These are phyloP conservation scores for Carettochelys insculpta DNA, from an alignment of 2,113 vertebrate species.

Conservation along the genomic window DNA sequence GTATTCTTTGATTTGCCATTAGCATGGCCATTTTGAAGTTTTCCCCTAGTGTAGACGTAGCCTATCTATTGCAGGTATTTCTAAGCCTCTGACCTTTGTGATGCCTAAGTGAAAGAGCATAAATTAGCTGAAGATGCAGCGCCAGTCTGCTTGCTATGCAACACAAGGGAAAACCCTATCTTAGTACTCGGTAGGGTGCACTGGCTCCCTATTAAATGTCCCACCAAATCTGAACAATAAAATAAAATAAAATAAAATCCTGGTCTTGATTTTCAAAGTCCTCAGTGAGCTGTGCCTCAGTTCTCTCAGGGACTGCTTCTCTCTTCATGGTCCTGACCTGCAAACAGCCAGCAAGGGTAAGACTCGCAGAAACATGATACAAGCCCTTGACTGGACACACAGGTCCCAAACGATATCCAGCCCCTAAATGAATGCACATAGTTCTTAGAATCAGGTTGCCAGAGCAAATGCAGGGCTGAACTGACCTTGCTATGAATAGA, in stretches of 20 bases:
- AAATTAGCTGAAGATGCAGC: neutral
- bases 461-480: neutral
- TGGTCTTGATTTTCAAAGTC: neutral
- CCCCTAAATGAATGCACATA: neutral
- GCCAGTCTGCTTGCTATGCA: neutral
- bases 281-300: neutral
- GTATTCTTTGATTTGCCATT: too few species aligned
- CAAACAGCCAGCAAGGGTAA: neutral
- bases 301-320: accelerated
- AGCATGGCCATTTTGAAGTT: too few species aligned
- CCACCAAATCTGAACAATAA: accelerated
- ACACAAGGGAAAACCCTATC: neutral
- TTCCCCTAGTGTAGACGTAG: too few species aligned
- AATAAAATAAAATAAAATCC: too few species aligned
- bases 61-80: neutral
- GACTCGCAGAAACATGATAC: neutral
- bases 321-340: neutral
- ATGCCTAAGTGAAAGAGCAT: neutral
- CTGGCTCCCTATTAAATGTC: neutral
- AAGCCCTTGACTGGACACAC: neutral
- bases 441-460: slow-evolving; percentile 2
- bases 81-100: neutral
- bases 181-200: accelerated
- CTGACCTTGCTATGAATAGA: neutral
- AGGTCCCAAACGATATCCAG: neutral